A percentile compares a stretch with the other conserved stretches of the same genome.
Evolutionary conservation across 2,113 vertebrate species (phyloP).

Genomic region (Shinisaurus crocodilurus): DNA sequence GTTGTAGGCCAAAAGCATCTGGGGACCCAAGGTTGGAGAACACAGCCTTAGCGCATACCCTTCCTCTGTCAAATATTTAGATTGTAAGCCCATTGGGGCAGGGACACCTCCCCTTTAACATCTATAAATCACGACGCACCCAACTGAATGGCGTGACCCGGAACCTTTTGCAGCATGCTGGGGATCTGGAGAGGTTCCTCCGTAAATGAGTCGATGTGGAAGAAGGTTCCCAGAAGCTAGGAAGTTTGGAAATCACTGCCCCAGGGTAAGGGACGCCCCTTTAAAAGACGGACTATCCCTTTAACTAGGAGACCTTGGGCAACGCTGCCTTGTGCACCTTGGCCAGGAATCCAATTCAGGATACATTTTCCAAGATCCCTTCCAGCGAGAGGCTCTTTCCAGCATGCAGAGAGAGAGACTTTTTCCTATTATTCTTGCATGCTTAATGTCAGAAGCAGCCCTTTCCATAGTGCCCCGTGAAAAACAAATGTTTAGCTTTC

Average conservation of each 20-base stretch:
- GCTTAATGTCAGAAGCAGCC: constrained; percentile 8
- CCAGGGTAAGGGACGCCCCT: neutral
- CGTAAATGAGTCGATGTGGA: neutral
- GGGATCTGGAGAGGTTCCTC: neutral
- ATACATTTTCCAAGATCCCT: neutral
- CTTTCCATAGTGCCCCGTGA: neutral
- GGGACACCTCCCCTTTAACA: neutral
- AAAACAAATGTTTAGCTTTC: constrained; percentile 20
- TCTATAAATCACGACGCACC: neutral
- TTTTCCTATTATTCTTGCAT: neutral
- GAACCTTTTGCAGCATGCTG: neutral
- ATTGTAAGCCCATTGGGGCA: neutral
- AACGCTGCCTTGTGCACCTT: neutral
- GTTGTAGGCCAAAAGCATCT: no score
- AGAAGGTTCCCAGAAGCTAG: neutral
- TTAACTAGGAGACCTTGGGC: neutral
- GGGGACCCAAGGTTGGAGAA: no score
- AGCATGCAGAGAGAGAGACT: neutral
- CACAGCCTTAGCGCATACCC: neutral
- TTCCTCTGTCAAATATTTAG: neutral
- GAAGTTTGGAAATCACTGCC: neutral
- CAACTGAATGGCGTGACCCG: no score
- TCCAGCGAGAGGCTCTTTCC: neutral
- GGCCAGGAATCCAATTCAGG: neutral
- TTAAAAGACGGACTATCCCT: neutral